Evolutionary conservation across 2,113 vertebrate genomes (phyloP).

Genomic region (Nipponia nippon): DNA sequence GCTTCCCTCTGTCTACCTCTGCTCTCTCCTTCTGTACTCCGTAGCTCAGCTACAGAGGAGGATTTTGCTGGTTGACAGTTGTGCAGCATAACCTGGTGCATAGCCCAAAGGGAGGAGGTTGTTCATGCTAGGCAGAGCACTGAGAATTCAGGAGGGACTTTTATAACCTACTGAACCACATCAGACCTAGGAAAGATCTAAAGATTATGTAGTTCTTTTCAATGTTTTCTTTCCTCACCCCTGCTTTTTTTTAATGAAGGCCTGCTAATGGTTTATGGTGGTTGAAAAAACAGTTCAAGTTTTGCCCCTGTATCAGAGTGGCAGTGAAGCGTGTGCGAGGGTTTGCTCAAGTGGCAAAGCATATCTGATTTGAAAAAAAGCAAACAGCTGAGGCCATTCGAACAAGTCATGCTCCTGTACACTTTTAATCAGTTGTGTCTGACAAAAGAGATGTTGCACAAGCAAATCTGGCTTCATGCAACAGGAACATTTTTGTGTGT

Average conservation of each 20-base stretch:
- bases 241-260: neutral
- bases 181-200: neutral
- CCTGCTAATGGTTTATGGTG: neutral
- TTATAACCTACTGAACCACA: conserved; percentile 37
- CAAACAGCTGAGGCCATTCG: conserved; percentile 13
- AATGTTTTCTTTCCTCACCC: neutral
- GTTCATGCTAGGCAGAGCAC: conserved; percentile 53
- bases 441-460: conserved; percentile 47
- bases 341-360: conserved; percentile 33
- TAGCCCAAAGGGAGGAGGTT: neutral
- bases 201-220: conserved; percentile 9
- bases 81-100: neutral
- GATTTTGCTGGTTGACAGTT: neutral
- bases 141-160: conserved; percentile 46
- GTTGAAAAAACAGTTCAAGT: conserved; percentile 2
- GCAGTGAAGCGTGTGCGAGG: neutral
- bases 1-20: neutral
- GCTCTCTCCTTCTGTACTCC: neutral
- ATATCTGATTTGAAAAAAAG: neutral
- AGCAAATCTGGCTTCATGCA: conserved; percentile 37
- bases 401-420: conserved; percentile 39
- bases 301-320: neutral
- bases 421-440: neutral
- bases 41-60: neutral
- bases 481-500: conserved; percentile 4